Evolutionary conservation across 2,797 vertebrate species (phyloP), one percentile per base, ranked within the genome.

Genomic region (Gymnothorax reevesii): DNA sequence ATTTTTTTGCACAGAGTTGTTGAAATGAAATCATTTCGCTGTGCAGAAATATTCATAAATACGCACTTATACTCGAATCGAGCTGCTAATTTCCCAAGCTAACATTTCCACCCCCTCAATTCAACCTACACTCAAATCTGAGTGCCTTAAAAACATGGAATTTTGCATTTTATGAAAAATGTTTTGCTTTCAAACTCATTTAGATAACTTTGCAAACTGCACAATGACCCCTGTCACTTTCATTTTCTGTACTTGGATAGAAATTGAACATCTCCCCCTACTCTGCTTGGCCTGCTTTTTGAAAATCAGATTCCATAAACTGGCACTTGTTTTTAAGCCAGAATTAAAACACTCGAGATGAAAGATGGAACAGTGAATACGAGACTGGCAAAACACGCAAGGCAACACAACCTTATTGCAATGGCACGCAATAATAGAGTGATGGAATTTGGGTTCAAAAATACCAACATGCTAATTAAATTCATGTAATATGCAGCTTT

Each of bases 391-490:
- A 86, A 60, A 52, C 90, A 90, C 89, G 91, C 89, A 91, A 93
- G 93, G 93, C 94, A 91, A 92, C 94, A 93, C 94, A 95, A 94
- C 94, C 94, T 84, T 52, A 20, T 57, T 94, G 94, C 94, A 94
- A 93, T 93, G 94, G 94, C 94, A 90, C 91, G 93, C 93, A 94
- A 96, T 96, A 95, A 95, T 94, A 91, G 91, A 93, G 93, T 95
- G 95, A 96, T 96, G 94, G 93, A 95, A 94, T 96, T 96, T 95
- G 93, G 93, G 95, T 95, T 94, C 92, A 95, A 94, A 95, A 95
- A 96, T 91, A 94, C 94, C 94, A 95, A 95, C 95, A 94, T 94
- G 93, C 94, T 95, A 95, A 96, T 96, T 96, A 93, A 96, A 95
- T 96, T 95, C 95, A 92, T 94, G 94, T 95, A 96, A 95, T 95